Conservation (phyloP, 2,797 vertebrate genomes). For the Hyperoplus immaculatus region DNA sequence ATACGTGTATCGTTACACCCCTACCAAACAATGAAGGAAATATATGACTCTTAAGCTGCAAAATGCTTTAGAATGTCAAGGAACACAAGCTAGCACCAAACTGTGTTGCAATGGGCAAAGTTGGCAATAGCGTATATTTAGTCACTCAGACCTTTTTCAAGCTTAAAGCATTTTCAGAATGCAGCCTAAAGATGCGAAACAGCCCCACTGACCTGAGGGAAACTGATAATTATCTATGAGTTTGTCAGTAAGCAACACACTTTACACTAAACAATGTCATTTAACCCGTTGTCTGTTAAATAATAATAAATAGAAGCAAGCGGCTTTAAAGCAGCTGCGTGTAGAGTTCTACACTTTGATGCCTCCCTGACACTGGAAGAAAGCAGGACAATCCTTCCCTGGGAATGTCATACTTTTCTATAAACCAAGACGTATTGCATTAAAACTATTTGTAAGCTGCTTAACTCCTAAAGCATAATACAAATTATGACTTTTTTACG, state of each 20-base stretch:
- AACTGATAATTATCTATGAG: not conserved
- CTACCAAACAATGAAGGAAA: not conserved
- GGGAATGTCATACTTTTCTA: not conserved
- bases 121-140: not conserved
- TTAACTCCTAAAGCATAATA: not conserved
- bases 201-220: not conserved
- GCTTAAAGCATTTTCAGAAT: not conserved
- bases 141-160: not conserved
- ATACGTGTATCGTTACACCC: too few species aligned
- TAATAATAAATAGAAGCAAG: not conserved
- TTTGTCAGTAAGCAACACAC: not conserved
- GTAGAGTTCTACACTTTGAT: not conserved
- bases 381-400: not conserved
- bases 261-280: not conserved
- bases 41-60: not conserved
- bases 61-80: not conserved
- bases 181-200: not conserved
- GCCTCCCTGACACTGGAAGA: not conserved
- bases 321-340: not conserved
- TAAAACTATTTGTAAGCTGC: slow-evolving; percentile 10
- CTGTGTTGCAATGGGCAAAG: not conserved
- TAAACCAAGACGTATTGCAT: slow-evolving; percentile 5
- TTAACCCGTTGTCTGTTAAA: not conserved
- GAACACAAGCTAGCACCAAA: not conserved
- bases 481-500: slow-evolving; percentile 7